phyloP scores from a whole-genome alignment of 1,140 invertebrate genomes.

The Branchinecta lynchi region DNA sequence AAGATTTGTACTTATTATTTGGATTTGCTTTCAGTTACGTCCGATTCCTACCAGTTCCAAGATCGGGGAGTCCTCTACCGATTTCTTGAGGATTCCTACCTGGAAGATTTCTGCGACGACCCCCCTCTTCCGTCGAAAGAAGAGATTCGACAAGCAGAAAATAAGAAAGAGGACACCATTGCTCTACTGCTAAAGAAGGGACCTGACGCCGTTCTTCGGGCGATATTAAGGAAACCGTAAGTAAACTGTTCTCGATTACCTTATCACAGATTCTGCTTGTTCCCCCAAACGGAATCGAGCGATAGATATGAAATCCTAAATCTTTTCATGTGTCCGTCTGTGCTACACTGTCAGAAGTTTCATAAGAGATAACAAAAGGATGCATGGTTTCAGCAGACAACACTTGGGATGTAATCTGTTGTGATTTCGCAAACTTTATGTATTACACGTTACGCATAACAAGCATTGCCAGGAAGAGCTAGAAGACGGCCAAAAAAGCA shows the following conservation, averaged over 20 bases:
- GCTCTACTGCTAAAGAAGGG: conserved; percentile 43
- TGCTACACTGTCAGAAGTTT: too few species aligned
- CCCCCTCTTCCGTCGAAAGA: conserved; percentile 35
- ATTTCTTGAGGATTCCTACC: conserved; percentile 52
- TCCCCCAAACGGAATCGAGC: neutral
- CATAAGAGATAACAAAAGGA: too few species aligned
- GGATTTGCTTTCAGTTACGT: neutral
- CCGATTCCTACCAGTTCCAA: conserved; percentile 42
- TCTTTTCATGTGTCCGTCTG: conserved; percentile 12
- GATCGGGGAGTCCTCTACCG: conserved; percentile 70
- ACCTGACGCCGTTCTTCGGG: conserved; percentile 56
- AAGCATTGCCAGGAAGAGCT: too few species aligned
- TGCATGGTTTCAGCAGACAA: too few species aligned
- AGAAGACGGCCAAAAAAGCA: too few species aligned
- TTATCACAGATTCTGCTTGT: neutral
- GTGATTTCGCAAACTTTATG: too few species aligned
- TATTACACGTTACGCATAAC: too few species aligned
- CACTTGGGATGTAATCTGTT: too few species aligned
- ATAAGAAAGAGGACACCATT: conserved; percentile 49
- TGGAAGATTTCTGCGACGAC: conserved; percentile 29
- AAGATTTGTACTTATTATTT: too few species aligned
- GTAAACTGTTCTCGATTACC: conserved; percentile 25
- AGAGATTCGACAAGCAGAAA: conserved; percentile 44
- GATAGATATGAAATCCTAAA: neutral
- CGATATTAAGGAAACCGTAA: conserved; percentile 67